Base-by-base conservation (phyloP, 2,113 vertebrate species). In the Scolopax mira region DNA sequence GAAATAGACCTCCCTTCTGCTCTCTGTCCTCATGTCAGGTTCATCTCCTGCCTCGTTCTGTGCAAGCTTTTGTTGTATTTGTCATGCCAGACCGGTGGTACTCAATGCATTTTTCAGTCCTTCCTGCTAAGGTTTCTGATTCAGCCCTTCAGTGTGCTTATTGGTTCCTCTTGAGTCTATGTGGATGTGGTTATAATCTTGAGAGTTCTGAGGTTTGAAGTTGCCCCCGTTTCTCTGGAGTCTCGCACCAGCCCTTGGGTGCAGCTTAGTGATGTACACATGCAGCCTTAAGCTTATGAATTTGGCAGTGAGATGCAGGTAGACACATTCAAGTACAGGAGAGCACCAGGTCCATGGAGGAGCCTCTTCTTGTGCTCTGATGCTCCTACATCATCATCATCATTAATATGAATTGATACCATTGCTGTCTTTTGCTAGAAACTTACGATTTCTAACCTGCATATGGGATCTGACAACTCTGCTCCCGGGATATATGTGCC, bases 321-420 rank as follows among this genome's bases (percentile, higher is more conserved):
- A 35, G 55, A n/a, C 7, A 17, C 0, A 0, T 42, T 74, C 24
- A 35, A 31, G 39, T 60, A 13, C 39, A 14, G 0, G 0, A 33
- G 62, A 30, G 51, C 57, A 72, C 21, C 78, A 54, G 39, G n/a
- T 33, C n/a, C 79, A 12, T 27, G 49, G 33, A 73, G 48, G 62
- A 88, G 14, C 13, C 25, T 75, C 25, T 90, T 57, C 23, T 64
- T 7, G 2, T 22, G n/a, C 62, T 90, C 30, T 23, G 78, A 48
- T 30, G n/a, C 8, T 60, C 24, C 14, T 69, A 18, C 41, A 42
- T 41, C 41, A 41, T 42, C 78, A 23, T 8, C 24, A 41, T 30
- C 13, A 5, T 16, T 37, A 12, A 30, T 21, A 13, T 9, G 16
- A 67, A 24, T 61, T 1, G 0, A 37, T 71, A 44, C 37, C 21